A percentile compares a stretch with the other conserved stretches of the same genome.
Evolutionary conservation across 2,888 invertebrate species (phyloP).

Genomic region (Gastracanthus pulcherrimus): DNA sequence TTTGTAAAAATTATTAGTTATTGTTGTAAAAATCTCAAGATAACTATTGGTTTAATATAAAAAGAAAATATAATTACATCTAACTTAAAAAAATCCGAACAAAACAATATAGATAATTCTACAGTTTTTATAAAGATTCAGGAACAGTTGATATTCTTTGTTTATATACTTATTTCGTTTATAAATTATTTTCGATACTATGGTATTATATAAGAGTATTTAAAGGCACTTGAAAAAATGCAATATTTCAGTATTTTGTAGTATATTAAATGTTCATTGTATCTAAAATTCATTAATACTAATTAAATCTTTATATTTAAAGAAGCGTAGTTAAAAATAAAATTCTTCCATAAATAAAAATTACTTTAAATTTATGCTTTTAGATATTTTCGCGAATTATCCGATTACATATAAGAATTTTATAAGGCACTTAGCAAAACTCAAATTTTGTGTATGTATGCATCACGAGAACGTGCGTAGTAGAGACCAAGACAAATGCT

Average conservation of each 20-base stretch:
- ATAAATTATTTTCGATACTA: constrained; percentile 23
- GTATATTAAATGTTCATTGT: not conserved
- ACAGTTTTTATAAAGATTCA: constrained; percentile 21
- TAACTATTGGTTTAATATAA: not conserved
- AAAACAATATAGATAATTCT: not conserved
- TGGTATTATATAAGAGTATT: not conserved
- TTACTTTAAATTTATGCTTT: not conserved
- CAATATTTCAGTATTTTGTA: not conserved
- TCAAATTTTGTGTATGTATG: not conserved
- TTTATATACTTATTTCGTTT: not conserved
- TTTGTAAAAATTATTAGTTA: too few species aligned
- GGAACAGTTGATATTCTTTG: not conserved
- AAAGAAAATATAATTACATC: not conserved
- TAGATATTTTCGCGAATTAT: not conserved
- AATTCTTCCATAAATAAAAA: not conserved
- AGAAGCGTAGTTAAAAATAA: not conserved
- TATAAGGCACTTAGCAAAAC: constrained; percentile 20
- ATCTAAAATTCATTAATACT: not conserved
- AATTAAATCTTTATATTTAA: not conserved
- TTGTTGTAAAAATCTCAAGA: not conserved
- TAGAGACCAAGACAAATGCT: too few species aligned
- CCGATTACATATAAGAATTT: not conserved
- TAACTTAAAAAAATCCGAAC: not conserved
- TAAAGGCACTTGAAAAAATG: not conserved
- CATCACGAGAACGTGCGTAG: not conserved